A percentile compares a stretch with the other conserved stretches of the same genome.
These are phyloP conservation scores for Tursiops truncatus DNA, from an alignment of 2,113 vertebrate genomes.

Conservation along the genomic window DNA sequence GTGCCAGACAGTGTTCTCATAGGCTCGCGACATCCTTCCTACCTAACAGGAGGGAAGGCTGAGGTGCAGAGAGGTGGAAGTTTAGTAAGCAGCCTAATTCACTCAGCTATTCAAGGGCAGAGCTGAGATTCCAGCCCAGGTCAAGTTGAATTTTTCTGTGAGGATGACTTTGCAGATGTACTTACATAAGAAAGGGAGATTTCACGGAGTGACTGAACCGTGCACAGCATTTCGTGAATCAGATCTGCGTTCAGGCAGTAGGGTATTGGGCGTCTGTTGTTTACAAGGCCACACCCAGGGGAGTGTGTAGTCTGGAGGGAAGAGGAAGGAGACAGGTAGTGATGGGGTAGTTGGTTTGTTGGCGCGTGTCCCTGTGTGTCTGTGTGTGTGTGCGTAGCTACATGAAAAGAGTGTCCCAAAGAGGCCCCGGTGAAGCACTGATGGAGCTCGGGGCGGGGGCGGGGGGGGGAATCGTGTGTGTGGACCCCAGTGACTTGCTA, in stretches of 20 bases:
- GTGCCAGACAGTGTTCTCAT: neutral
- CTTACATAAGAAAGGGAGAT: neutral
- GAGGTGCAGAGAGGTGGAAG: neutral
- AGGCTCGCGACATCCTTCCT: neutral
- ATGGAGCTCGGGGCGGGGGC: neutral
- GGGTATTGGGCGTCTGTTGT: neutral
- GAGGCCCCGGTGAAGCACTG: neutral
- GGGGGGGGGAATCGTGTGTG: fast-evolving
- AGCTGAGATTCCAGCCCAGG: neutral
- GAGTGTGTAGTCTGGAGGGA: neutral
- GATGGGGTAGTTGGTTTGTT: neutral
- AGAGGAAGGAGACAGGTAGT: neutral
- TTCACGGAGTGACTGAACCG: neutral
- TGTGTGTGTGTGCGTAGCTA: neutral
- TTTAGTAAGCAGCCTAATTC: neutral
- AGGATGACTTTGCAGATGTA: neutral
- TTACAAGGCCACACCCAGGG: neutral
- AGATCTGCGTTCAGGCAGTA: neutral
- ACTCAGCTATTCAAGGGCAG: neutral
- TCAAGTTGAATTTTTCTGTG: neutral
- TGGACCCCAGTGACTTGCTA: neutral
- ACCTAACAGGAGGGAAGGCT: neutral
- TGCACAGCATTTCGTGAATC: neutral
- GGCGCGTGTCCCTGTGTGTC: neutral
- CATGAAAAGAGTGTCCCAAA: neutral